Evolutionary conservation across 2,888 invertebrate genomes (phyloP).

Genomic region (Eucriotettix oculatus): DNA sequence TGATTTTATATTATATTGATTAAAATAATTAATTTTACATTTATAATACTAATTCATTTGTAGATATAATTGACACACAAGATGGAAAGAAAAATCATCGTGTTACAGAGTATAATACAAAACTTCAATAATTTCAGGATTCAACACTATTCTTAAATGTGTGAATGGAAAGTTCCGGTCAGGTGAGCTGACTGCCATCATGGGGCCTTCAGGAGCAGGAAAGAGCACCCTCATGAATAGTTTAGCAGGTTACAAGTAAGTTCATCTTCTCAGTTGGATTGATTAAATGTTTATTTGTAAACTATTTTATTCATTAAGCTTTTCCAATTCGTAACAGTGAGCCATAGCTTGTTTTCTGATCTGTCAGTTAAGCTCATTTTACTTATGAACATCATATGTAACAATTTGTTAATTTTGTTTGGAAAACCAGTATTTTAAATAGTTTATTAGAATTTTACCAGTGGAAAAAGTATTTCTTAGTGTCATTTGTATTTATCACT

Average conservation of each 20-base stretch:
- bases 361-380: not conserved
- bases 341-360: not conserved
- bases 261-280: conserved; percentile 17
- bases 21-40: too few species aligned
- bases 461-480: not conserved
- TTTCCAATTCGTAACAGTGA: conserved; percentile 1
- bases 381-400: not conserved
- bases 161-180: conserved; percentile 78
- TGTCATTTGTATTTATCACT: too few species aligned
- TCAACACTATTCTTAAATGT: conserved; percentile 73
- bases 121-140: conserved; percentile 27
- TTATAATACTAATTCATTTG: too few species aligned
- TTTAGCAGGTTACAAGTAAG: conserved; percentile 73
- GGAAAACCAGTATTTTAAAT: not conserved
- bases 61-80: too few species aligned
- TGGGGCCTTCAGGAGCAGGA: conserved; percentile 81
- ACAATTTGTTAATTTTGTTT: not conserved
- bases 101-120: not conserved
- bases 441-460: not conserved
- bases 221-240: conserved; percentile 80
- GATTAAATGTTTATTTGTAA: not conserved
- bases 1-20: too few species aligned
- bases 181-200: conserved; percentile 86
- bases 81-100: not conserved
- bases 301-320: not conserved